phyloP scores from a whole-genome alignment of 2,888 invertebrate species.

The Stegana nigrithorax region DNA sequence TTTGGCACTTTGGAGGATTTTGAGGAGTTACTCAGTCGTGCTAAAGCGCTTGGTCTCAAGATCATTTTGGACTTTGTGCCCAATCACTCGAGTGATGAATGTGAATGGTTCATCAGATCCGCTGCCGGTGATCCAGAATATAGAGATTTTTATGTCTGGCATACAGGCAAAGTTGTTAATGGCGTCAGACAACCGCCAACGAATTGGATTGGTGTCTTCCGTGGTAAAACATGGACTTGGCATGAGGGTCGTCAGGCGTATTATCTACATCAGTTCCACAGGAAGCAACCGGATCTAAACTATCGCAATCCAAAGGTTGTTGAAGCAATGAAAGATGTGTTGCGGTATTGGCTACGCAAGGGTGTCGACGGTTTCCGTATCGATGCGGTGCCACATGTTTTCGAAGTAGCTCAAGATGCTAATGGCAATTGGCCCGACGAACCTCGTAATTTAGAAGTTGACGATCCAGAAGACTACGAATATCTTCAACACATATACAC shows the following conservation, averaged over 20 bases:
- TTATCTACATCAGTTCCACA: constrained; percentile 75
- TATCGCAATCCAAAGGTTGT: constrained; percentile 71
- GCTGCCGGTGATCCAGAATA: constrained; percentile 73
- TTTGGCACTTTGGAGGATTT: constrained; percentile 81
- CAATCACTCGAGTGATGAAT: constrained; percentile 78
- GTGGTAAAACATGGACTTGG: constrained; percentile 75
- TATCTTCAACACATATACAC: constrained; percentile 74
- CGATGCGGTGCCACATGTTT: constrained; percentile 72
- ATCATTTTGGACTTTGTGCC: constrained; percentile 70
- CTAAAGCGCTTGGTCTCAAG: constrained; percentile 69
- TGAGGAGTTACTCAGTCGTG: constrained; percentile 71
- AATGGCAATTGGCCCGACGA: constrained; percentile 70
- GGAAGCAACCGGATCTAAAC: constrained; percentile 77
- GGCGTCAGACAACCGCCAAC: constrained; percentile 67
- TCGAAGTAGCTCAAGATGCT: constrained; percentile 51
- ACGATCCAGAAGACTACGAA: constrained; percentile 70
- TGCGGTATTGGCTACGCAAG: constrained; percentile 81
- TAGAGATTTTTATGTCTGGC: constrained; percentile 84
- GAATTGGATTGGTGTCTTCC: constrained; percentile 71
- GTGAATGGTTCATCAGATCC: constrained; percentile 85
- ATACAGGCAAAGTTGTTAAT: constrained; percentile 63
- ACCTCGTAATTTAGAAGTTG: constrained; percentile 68
- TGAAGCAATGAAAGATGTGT: constrained; percentile 71
- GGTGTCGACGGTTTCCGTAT: constrained; percentile 86
- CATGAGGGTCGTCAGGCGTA: constrained; percentile 71